Base-by-base conservation (phyloP, 64 coral and sea anemone genomes). In the Trachythela sp. region DNA sequence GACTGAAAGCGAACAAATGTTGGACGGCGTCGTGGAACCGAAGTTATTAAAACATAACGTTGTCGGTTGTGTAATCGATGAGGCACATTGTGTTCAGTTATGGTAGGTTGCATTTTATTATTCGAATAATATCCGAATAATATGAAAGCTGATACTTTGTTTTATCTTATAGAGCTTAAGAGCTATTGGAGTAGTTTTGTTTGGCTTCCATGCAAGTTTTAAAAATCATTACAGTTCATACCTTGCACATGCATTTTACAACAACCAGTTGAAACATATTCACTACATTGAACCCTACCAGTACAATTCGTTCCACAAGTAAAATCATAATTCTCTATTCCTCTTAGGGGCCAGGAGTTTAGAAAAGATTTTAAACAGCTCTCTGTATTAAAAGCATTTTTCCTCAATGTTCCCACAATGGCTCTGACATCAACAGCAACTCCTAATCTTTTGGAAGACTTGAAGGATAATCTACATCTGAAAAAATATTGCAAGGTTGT, bases 51-150 rank as follows among this genome's bases (percentile, higher is more conserved):
- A 94, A 71, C 48, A 89, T 17, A 94, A 94, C 71, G 90, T 94
- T 48, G 92, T 89, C 80, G 89, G 85, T 50, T 94, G 86, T 34
- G 87, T 94, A 26, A 70, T 94, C 43, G 90, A 94, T 86, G 92
- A 94, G 43, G 92, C 92, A 48, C 89, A 94, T n/a, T 93, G 92
- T 85, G 93, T 94, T 80, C 60, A 91, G 86, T 84, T 94, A 67
- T 94, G 92, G 92, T 94, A 89, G 51, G 76, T 60, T 17, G 8
- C 27, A 24, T 35, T 72, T 72, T 30, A 1, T 11, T 72, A 72
- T 72, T 72, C n/a, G 68, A 24, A 30, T 26, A 72, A 72, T 30
- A 35, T 10, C 49, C 49, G 20, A 52, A 15, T 15, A 20, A 15
- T 10, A n/a, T n/a, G n/a, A n/a, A n/a, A n/a, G n/a, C n/a, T n/a